Base-by-base conservation (phyloP, 2,888 invertebrate species). In the Catocala sponsa region DNA sequence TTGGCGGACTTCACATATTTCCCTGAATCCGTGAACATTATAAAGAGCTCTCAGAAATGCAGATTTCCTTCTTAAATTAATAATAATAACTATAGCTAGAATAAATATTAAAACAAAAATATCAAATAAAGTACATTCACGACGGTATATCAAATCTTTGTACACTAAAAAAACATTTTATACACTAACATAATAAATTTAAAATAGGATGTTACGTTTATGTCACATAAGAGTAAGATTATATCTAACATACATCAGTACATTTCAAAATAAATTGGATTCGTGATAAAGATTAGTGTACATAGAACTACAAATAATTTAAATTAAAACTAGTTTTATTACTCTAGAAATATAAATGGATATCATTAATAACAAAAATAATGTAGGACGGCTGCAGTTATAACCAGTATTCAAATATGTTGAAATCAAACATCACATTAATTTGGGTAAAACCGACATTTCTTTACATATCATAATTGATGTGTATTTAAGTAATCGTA, bases 401-500 rank as follows among this genome's bases (percentile, higher is more conserved):
- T n/a, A 11, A 33, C 11, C 32, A n/a, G 33, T 33, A 48, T 33
- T 49, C n/a, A 49, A 49, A 33, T 33, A 47, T 47, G 6, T 47
- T 47, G 2, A 47, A 47, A 10, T 13, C 47, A 15, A 25, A 11
- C 25, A 47, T 47, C 11, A 25, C 25, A 47, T 47, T 47, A 47
- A 25, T 47, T 25, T 25, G 7, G 42, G 12, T n/a, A 44, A 6
- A n/a, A 12, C 13, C 32, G 44, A 12, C 25, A 44, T 59, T 59
- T 46, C 15, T 42, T 15, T 7, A 46, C n/a, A 56, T 12, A 44
- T 13, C 12, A 41, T 38, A 59, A 67, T 52, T 57, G 53, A 65
- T 64, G 48, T 58, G 32, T 59, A 25, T 59, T 59, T 57, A 66
- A 58, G 57, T 69, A 33, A 63, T 54, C 47, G n/a, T 55, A 57